These are phyloP conservation scores for Porites cylindrica DNA, from an alignment of 92 coral and sea anemone genomes.

Conservation along the genomic window DNA sequence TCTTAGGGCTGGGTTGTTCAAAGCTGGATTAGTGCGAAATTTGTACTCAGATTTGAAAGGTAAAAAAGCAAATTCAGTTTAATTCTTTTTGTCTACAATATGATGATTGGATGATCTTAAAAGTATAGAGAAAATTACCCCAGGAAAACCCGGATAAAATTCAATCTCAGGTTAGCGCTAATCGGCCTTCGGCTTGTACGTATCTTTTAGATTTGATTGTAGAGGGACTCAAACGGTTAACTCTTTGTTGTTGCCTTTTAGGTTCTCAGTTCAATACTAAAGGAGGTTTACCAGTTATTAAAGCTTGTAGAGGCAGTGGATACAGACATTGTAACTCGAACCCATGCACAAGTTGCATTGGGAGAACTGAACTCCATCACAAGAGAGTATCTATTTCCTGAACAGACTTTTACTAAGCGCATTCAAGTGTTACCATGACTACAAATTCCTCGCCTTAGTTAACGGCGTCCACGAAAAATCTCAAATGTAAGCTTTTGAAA, in stretches of 20 bases:
- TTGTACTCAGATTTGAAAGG: too few relatives aligned
- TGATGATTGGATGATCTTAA: too few relatives aligned
- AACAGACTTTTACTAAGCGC: conserved; percentile 75
- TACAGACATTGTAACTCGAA: conserved; percentile 77
- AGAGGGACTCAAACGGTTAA: background rate
- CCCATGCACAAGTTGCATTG: conserved; percentile 84
- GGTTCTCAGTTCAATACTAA: conserved; percentile 81
- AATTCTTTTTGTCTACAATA: too few relatives aligned
- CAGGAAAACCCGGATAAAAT: too few relatives aligned
- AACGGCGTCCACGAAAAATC: background rate
- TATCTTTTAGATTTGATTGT: background rate
- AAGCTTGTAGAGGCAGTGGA: conserved; percentile 86
- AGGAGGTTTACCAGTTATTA: conserved; percentile 85
- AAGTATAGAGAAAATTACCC: too few relatives aligned
- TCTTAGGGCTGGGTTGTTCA: too few relatives aligned
- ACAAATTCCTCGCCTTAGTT: background rate
- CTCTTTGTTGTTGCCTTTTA: conserved; percentile 9
- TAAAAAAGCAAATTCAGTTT: too few relatives aligned
- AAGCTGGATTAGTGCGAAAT: too few relatives aligned
- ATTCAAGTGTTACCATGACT: conserved; percentile 82
- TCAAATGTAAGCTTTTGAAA: background rate
- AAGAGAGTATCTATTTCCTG: conserved; percentile 89
- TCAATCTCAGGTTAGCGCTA: too few relatives aligned
- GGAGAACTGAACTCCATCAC: conserved; percentile 85
- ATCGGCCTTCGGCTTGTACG: background rate